Evolutionary conservation across 1,140 invertebrate genomes (phyloP), one percentile per base, ranked within the genome.

Genomic region (Camponotus vicinus): DNA sequence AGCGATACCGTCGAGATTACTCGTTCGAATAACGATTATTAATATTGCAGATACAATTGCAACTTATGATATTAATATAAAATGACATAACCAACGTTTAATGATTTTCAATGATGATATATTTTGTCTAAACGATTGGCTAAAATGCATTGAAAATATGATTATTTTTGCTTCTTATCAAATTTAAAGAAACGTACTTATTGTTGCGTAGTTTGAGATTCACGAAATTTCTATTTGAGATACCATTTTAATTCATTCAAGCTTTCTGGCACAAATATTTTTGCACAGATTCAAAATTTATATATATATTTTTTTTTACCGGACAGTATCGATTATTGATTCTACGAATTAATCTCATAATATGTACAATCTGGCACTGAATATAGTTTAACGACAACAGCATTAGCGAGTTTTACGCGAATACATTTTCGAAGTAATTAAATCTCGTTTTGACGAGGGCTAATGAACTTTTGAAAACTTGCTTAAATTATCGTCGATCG

Each of bases 381-480:
- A 75, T 83, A 45, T 59, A 73, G 27, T 21, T n/a, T 49, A 40
- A 18, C 8, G 15, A 61, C 27, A 18, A 42, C 61, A 32, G 27
- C 55, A 73, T 49, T 69, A 55, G 45, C 40, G 21, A 75, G 45
- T 27, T 55, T 37, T 69, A 64, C 15, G 67, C 27, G 13, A 45
- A 61, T 73, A 73, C 13, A 13, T 63, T 75, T 45, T 27, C 5
- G 63, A 73, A 73, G 13, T 83, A 83, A 83, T 83, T 75, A 73
- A 59, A 83, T 59, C 40, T 61, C 57, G n/a, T 83, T 83, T 63
- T 83, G 79, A 75, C 67, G 45, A 27, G 73, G 55, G 75, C 55
- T 83, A 83, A 83, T 83, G 79, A 75, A 83, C 27, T 45, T 75
- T 73, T 32, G 40, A 42, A 70, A 83, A 73, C 69, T 75, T 75